Evolutionary conservation across 2,113 vertebrate genomes (phyloP).

Genomic region (Eleginops maclovinus): DNA sequence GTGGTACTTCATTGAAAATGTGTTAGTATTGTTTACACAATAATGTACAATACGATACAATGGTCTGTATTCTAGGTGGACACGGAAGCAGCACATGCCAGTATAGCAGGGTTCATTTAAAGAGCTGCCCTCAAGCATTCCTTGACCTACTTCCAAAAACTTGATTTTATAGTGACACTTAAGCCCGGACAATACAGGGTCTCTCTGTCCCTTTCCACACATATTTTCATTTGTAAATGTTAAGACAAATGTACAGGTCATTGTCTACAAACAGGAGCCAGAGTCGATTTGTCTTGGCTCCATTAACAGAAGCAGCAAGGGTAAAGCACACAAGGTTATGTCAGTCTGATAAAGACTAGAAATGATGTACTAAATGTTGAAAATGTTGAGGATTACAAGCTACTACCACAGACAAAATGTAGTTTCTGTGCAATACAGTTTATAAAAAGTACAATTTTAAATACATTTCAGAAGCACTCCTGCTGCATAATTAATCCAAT

Average conservation of each 20-base stretch:
- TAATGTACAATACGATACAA: neutral
- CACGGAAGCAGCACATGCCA: neutral
- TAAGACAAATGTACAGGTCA: slow-evolving; percentile 13
- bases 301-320: neutral
- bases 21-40: neutral
- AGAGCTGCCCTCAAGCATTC: neutral
- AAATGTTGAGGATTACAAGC: neutral
- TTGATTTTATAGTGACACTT: slow-evolving; percentile 31
- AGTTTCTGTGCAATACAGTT: neutral
- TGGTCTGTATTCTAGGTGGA: neutral
- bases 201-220: neutral
- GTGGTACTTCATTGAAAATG: neutral
- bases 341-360: neutral
- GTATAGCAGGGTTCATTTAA: slow-evolving; percentile 13
- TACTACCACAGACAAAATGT: neutral
- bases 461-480: too few relatives aligned
- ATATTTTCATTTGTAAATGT: slow-evolving; percentile 12
- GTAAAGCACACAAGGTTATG: neutral
- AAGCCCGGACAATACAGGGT: slow-evolving; percentile 2
- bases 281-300: neutral
- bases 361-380: neutral
- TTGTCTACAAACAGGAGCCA: neutral
- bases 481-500: too few relatives aligned
- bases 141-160: slow-evolving; percentile 32
- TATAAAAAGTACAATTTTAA: too few relatives aligned